Conservation (phyloP, 2,888 invertebrate species). For the Heliothis peltigera region DNA sequence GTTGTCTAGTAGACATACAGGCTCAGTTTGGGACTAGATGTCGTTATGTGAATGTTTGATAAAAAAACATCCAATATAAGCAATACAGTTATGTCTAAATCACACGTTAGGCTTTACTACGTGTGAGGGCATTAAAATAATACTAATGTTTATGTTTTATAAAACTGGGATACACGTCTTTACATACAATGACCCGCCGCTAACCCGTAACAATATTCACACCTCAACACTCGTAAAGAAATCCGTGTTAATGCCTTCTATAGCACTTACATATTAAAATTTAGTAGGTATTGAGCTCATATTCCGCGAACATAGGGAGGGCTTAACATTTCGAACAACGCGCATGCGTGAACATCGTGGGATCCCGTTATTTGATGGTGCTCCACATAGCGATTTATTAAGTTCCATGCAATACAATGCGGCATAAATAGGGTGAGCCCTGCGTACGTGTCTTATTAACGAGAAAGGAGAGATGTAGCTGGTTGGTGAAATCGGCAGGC, state of each 20-base stretch:
- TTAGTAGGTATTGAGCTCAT: conserved; percentile 20
- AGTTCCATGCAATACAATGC: conserved; percentile 55
- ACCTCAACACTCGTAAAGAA: conserved; percentile 24
- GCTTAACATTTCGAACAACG: conserved; percentile 50
- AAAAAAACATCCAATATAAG: no score
- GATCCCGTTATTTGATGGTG: conserved; percentile 64
- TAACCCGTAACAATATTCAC: conserved; percentile 20
- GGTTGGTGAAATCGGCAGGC: conserved; percentile 29
- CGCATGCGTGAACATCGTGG: conserved; percentile 51
- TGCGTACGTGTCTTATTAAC: conserved; percentile 52
- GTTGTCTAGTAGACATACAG: no score
- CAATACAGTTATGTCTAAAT: no score
- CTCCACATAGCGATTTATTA: conserved; percentile 67
- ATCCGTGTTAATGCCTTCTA: conserved; percentile 45
- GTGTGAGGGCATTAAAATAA: no score
- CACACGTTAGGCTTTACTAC: no score
- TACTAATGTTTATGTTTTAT: no score
- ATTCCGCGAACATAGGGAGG: conserved; percentile 27
- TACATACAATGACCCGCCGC: conserved; percentile 8
- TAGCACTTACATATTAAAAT: conserved; percentile 24
- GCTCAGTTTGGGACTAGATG: no score
- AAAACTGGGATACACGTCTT: neutral
- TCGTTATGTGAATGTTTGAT: no score
- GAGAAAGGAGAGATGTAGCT: conserved; percentile 14
- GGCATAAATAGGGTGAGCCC: conserved; percentile 47